Base-by-base conservation (phyloP, 2,113 vertebrate species). In the Clarias gariepinus region DNA sequence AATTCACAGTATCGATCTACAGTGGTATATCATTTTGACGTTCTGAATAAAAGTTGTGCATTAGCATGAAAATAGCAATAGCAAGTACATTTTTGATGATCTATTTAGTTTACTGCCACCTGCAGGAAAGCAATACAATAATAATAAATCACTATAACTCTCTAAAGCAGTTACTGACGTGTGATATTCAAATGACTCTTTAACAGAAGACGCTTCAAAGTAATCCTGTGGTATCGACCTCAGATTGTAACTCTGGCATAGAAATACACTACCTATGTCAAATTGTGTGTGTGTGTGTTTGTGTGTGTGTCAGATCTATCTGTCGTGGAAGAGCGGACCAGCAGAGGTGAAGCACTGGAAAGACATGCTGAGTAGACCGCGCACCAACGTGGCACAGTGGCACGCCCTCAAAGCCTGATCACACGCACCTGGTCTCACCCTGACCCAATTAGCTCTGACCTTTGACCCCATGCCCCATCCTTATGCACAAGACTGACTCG, bases 321-420 rank as follows among this genome's bases (percentile, higher is more conserved):
- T 99, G 92, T 99, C 98, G 33, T 99, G 98, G 98, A 99, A 99
- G 95, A 99, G 98, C 10, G 98, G 98, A 84, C 98, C 98, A 0
- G 98, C 97, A 5, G 98, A 99, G 91, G 98, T 99, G 87, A 98
- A 98, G 90, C 98, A 99, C 95, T 99, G 98, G 98, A 99, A 99
- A 94, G 98, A 99, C 95, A 99, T 99, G 98, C 97, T 99, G 84
- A 96, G 97, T 86, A 96, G 96, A 41, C 98, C 98, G 58, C 97
- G 98, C 87, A 96, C 96, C 86, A 95, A 97, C 0, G 98, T 99
- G 95, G 97, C 98, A 85, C 98, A 99, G 93, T 99, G 98, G 98
- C 98, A 99, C 86, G 96, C 98, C 94, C 96, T 99, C 89, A 99
- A 99, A 93, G 97, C 98, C 94, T 99, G 95, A 98, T 90, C 79